phyloP scores from a whole-genome alignment of 2,888 invertebrate genomes.

The Anthrax anthrax region DNA sequence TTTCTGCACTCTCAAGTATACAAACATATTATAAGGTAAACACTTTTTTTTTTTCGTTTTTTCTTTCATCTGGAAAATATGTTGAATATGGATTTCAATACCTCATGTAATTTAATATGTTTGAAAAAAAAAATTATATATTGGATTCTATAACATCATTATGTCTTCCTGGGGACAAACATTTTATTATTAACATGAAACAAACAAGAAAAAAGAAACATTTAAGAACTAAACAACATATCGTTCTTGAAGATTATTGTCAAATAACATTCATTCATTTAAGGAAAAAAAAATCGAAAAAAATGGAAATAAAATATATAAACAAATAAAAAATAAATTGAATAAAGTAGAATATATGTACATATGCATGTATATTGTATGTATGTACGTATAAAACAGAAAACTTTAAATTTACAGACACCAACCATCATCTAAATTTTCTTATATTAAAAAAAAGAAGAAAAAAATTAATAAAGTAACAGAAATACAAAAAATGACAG shows the following conservation, averaged over 20 bases:
- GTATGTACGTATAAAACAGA: background rate
- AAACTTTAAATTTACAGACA: background rate
- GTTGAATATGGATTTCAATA: background rate
- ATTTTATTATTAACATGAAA: conserved; percentile 2
- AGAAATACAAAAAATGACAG: too few species aligned
- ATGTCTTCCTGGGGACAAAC: conserved; percentile 7
- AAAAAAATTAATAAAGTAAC: background rate
- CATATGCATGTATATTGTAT: too few species aligned
- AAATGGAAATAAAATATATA: background rate
- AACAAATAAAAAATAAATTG: background rate
- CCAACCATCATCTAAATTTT: background rate
- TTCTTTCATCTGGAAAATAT: background rate
- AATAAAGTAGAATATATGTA: too few species aligned
- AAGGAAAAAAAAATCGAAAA: too few species aligned
- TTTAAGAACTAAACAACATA: background rate
- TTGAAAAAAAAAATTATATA: background rate
- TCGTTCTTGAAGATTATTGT: background rate
- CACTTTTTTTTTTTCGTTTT: background rate
- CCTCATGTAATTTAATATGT: conserved; percentile 4
- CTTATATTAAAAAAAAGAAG: background rate
- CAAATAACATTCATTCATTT: background rate
- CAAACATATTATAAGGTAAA: background rate
- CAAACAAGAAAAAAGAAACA: background rate
- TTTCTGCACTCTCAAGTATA: background rate
- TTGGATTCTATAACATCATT: conserved; percentile 7